Base-by-base conservation (phyloP, 2,888 invertebrate species). In the Serripes groenlandicus region DNA sequence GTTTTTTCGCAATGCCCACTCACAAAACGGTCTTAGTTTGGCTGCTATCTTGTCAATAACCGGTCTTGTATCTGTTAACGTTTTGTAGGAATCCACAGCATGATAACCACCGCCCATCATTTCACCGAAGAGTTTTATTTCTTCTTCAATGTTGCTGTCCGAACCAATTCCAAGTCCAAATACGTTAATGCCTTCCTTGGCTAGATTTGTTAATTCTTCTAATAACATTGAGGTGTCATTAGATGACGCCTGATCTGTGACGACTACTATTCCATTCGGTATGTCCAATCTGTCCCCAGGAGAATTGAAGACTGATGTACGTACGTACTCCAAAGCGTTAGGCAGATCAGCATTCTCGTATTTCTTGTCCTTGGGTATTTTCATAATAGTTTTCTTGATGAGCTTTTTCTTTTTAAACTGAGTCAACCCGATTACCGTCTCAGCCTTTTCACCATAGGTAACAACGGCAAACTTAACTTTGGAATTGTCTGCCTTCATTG, bases 371-470 rank as follows among this genome's bases (percentile, higher is more conserved):
- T 85, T 88, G 26, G 88, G 86, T 23, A 81, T 75, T 68, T 88
- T 88, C 64, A 69, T 78, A 3, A 89, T 77, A 18, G 84, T 75
- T 60, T 81, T 88, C 35, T 83, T 77, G 3, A 86, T 32, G 11
- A 60, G 30, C 52, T 87, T 86, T 26, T 72, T 88, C 15, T 73
- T 75, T 5, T 30, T 28, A 58, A 82, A 88, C 0, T 72, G 49
- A 18, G 73, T 78, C 3, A 90, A 79, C 18, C 81, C 64, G 64
- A 88, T 83, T 18, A 87, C 70, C 4, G 83, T 80, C 49, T 85
- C 82, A 18, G 83, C 92, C 18, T 91, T 89, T 15, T 92, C 86
- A 3, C 92, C 92, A 75, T 94, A 93, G 66, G 93, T 91, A 7
- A 94, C 92, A 3, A 94, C 74, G 18, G 92, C 92, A 83, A 90